Evolutionary conservation across 2,113 vertebrate genomes (phyloP).

Genomic region (Oryzias melastigma): DNA sequence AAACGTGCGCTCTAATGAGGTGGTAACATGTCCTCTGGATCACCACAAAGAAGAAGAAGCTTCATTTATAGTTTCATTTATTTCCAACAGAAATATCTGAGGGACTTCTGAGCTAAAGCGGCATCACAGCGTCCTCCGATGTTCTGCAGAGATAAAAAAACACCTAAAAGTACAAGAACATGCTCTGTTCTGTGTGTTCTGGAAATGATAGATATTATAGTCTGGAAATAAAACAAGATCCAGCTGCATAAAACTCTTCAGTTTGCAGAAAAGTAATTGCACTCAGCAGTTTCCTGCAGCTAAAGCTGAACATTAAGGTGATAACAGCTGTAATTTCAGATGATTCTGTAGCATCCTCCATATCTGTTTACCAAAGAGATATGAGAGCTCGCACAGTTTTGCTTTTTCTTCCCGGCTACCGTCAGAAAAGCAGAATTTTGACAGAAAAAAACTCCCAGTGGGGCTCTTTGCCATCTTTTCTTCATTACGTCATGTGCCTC

Average conservation of each 20-base stretch:
- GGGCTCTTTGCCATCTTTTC: constrained; percentile 62
- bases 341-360: too few relatives aligned
- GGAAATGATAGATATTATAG: too few relatives aligned
- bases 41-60: too few relatives aligned
- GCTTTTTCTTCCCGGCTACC: constrained; percentile 2
- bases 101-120: not conserved
- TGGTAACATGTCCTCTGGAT: too few relatives aligned
- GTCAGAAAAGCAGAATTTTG: constrained; percentile 30
- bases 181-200: too few relatives aligned
- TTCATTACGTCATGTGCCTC: constrained; percentile 51
- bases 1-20: too few relatives aligned
- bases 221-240: not conserved
- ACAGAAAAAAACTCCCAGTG: constrained; percentile 23
- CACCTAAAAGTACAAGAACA: too few relatives aligned
- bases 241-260: not conserved
- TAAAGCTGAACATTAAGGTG: not conserved
- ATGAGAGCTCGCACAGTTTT: not conserved
- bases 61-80: too few relatives aligned
- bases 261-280: not conserved
- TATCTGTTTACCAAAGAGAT: not conserved
- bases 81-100: not conserved
- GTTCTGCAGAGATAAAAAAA: not conserved
- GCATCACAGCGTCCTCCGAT: not conserved
- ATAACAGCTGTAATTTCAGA: not conserved
- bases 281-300: constrained; percentile 1